Percentiles rank a stretch among this genome's conserved stretches.
These are phyloP conservation scores for Anoplius nigerrimus DNA, from an alignment of 2,888 invertebrate genomes.

Conservation along the genomic window DNA sequence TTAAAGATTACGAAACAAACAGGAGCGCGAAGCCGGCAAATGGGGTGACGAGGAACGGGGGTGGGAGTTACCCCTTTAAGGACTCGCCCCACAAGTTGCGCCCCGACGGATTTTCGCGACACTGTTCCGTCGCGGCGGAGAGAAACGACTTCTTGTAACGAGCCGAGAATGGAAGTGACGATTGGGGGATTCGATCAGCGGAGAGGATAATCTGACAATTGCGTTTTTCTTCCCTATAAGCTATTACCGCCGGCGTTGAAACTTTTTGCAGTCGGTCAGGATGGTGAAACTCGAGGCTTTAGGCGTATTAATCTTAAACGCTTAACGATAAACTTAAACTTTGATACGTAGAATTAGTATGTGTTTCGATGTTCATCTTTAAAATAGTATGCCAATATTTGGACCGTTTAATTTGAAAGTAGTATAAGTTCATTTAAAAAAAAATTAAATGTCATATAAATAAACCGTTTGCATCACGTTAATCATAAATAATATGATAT, in stretches of 20 bases:
- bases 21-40: constrained; percentile 71
- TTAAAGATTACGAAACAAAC: constrained; percentile 75
- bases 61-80: constrained; percentile 56
- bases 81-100: constrained; percentile 27
- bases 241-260: neutral
- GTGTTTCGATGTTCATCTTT: no score
- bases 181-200: neutral
- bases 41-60: constrained; percentile 70
- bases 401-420: no score
- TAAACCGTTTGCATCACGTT: no score
- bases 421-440: no score
- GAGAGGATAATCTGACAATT: constrained; percentile 1
- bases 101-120: constrained; percentile 31
- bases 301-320: no score
- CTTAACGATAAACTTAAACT: no score
- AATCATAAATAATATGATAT: no score
- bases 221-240: neutral
- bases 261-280: neutral
- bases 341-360: no score
- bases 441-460: no score
- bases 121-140: constrained; percentile 1
- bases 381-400: no score
- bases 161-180: constrained; percentile 24
- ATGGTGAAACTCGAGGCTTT: no score
- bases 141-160: constrained; percentile 44